Evolutionary conservation across 2,113 vertebrate species (phyloP), one percentile per base, ranked within the genome.

Genomic region (Semnopithecus entellus): DNA sequence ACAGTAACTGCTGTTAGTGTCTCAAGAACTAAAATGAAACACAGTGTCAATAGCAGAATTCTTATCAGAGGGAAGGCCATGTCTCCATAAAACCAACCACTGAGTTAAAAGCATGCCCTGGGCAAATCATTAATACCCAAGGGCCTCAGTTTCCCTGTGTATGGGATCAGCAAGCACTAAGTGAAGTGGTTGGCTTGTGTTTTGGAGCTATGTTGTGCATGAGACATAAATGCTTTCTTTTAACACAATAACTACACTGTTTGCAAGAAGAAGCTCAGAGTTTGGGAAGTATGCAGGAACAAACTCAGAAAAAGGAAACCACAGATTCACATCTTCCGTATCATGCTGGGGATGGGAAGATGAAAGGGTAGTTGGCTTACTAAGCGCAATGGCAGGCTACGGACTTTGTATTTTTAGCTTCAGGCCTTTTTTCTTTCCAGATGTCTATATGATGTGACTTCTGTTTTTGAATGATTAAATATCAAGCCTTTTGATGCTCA

Each of bases 351-450:
- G 78, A 32, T n/a, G 4, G 11, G 4, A 45, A 32, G 40, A 40
- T 17, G 73, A 66, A 57, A 38, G 18, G 12, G 22, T 2, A 2
- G 23, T 59, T 25, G 43, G 61, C 40, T 68, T 73, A n/a, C 78
- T 89, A 55, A 48, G 38, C 35, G 18, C 8, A 18, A 7, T 4
- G 6, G 59, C 45, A 75, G 48, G 27, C 35, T 38, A 40, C 13
- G 55, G 48, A 35, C 80, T 50, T 80, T 10, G 55, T 22, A 57
- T 23, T 68, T 57, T 83, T 66, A 86, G 45, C 50, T 64, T 25
- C 5, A n/a, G 27, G 18, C 87, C 70, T 64, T 64, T 45, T 73
- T 90, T 88, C 79, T 91, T 93, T 68, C 78, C 70, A 76, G 38
- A 81, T 32, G 25, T 30, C 81, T 55, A 10, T 43, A 55, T 6